A percentile compares a stretch with the other conserved stretches of the same genome.
Evolutionary conservation across 2,888 invertebrate genomes (phyloP).

Genomic region (Chrysolina oricalcia): DNA sequence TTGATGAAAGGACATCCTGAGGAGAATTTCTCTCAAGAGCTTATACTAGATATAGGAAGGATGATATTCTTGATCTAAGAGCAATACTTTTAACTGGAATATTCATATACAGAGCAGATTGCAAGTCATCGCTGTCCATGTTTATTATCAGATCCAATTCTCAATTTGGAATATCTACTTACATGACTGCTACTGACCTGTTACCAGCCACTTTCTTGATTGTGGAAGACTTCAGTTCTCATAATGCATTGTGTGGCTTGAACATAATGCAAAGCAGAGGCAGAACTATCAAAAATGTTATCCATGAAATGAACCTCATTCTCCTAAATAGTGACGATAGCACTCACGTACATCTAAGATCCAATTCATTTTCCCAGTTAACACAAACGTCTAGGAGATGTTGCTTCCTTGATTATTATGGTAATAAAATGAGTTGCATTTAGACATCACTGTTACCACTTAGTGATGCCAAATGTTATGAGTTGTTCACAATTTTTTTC

Average conservation of each 20-base stretch:
- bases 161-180: constrained; percentile 27
- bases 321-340: constrained; percentile 12
- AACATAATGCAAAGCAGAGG: background rate
- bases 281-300: background rate
- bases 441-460: no score
- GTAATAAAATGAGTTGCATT: background rate
- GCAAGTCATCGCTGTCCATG: background rate
- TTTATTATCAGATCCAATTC: background rate
- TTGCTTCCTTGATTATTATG: background rate
- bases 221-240: constrained; percentile 46
- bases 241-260: constrained; percentile 43
- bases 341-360: constrained; percentile 15
- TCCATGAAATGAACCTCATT: constrained; percentile 14
- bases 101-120: constrained; percentile 1
- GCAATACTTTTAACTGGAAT: background rate
- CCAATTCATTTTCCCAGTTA: background rate
- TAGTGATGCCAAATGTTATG: no score
- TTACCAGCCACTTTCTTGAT: constrained; percentile 39
- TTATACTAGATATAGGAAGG: constrained; percentile 22
- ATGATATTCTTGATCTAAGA: constrained; percentile 4
- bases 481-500: no score
- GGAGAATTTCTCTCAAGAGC: constrained; percentile 22
- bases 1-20: constrained; percentile 14
- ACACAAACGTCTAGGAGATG: background rate
- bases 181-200: constrained; percentile 23